phyloP scores from a whole-genome alignment of 2,888 invertebrate genomes.

The Creontiades dilutus region DNA sequence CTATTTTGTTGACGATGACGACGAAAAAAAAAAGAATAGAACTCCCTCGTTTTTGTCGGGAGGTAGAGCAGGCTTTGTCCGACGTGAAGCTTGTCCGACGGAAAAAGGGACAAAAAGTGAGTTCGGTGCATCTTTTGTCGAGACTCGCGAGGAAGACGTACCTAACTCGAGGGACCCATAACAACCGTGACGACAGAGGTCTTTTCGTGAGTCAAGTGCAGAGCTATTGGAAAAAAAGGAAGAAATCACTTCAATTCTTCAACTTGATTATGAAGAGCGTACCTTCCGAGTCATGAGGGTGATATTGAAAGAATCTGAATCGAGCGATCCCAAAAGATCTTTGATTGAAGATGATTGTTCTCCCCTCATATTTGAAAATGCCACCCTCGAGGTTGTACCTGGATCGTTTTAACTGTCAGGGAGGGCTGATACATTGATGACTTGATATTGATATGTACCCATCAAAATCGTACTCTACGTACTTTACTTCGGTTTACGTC shows the following conservation, averaged over 20 bases:
- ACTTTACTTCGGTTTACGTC: too few relatives aligned
- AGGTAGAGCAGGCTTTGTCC: not conserved
- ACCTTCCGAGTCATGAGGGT: too few relatives aligned
- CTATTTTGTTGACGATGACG: not conserved
- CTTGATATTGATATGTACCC: too few relatives aligned
- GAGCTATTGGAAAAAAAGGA: not conserved
- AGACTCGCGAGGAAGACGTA: not conserved
- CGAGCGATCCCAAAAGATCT: too few relatives aligned
- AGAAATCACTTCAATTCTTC: not conserved
- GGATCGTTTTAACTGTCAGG: too few relatives aligned
- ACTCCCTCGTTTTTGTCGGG: not conserved
- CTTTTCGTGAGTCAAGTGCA: not conserved
- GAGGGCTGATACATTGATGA: too few relatives aligned
- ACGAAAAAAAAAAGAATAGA: not conserved
- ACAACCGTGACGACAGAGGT: not conserved
- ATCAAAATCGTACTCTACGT: too few relatives aligned
- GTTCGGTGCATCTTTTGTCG: constrained; percentile 13
- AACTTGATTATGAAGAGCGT: not conserved
- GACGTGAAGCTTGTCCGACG: not conserved
- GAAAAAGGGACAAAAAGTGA: too few relatives aligned
- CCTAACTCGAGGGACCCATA: not conserved
- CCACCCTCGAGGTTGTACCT: too few relatives aligned
- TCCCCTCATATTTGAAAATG: too few relatives aligned
- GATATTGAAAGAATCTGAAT: too few relatives aligned
- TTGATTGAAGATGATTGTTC: too few relatives aligned